Evolutionary conservation across 2,113 vertebrate species (phyloP), one percentile per base, ranked within the genome.

Genomic region (Archilochus colubris): DNA sequence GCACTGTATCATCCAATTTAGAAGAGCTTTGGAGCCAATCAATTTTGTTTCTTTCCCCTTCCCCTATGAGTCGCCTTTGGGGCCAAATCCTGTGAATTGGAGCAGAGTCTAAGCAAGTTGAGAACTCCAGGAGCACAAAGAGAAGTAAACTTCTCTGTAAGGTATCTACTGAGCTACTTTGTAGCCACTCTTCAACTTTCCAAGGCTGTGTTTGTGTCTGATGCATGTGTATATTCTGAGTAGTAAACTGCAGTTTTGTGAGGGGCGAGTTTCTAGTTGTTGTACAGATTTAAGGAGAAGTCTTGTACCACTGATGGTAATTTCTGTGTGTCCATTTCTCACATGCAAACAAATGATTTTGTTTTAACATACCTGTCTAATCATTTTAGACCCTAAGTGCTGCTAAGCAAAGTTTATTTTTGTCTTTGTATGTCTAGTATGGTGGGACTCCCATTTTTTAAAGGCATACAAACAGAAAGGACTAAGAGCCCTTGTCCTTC

Each of bases 1-100:
- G 2, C 66, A 30, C 75, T 91, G 75, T 75, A 75, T 93, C 94
- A 83, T 94, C 76, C 76, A 78, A 86, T 93, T 94, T 93, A 88
- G 57, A 77, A 70, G 38, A 86, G 80, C 79, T 94, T 72, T 78
- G 57, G 61, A 93, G 73, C 85, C 93, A 93, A 82, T 75, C 82
- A 86, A 72, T 22, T 28, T 24, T 44, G 30, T 28, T 36, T 25
- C 25, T 18, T 24, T 12, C 12, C 20, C 19, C 20, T 8, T 18
- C 5, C 24, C 19, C 20, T 21, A 16, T 46, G 70, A 23, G 58
- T 88, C 90, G 59, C 73, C 68, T 86, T 46, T 83, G 22, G 51
- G 75, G 91, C 68, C 59, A 93, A 91, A 95, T 81, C 14, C 27
- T 78, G 57, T n/a, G 40, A 92, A 94, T 40, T 19, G 21, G 82